Evolutionary conservation across 2,797 vertebrate genomes (phyloP).

Genomic region (Chaetophractus vellerosus): DNA sequence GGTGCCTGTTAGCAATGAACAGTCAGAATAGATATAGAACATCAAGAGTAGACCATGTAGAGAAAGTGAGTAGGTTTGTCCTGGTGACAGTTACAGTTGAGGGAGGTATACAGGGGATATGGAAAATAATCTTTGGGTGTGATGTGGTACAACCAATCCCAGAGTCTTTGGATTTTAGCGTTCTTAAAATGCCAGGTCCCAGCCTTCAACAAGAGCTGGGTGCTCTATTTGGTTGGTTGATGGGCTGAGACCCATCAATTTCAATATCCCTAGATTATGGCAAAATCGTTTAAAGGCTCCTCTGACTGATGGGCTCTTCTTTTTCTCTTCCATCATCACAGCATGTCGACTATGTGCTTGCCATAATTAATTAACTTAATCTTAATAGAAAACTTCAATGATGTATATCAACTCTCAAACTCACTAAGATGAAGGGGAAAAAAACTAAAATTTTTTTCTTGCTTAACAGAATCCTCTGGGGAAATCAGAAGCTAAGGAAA

Average conservation of each 20-base stretch:
- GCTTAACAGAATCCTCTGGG: constrained; percentile 69
- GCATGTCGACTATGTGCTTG: constrained; percentile 67
- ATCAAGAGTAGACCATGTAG: not conserved
- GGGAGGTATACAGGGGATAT: not conserved
- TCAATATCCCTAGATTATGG: constrained; percentile 74
- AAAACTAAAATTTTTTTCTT: constrained; percentile 64
- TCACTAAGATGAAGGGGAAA: constrained; percentile 52
- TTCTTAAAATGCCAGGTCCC: constrained; percentile 15
- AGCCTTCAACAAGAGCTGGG: constrained; percentile 4
- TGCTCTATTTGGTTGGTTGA: constrained; percentile 71
- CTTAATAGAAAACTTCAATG: constrained; percentile 80
- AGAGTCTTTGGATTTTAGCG: not conserved
- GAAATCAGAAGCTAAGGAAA: constrained; percentile 82
- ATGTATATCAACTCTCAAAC: constrained; percentile 79
- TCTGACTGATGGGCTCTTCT: constrained; percentile 72
- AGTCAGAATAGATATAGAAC: not conserved
- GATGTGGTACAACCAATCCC: not conserved
- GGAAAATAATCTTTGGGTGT: not conserved
- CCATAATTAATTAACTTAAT: constrained; percentile 84
- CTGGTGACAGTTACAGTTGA: not conserved
- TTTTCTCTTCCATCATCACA: constrained; percentile 79
- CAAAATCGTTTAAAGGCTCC: constrained; percentile 67
- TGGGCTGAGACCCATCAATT: constrained; percentile 80
- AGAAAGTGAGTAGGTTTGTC: not conserved
- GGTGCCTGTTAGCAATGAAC: not conserved